Base-by-base conservation (phyloP, 2,888 invertebrate genomes). In the Leuctra nigra region DNA sequence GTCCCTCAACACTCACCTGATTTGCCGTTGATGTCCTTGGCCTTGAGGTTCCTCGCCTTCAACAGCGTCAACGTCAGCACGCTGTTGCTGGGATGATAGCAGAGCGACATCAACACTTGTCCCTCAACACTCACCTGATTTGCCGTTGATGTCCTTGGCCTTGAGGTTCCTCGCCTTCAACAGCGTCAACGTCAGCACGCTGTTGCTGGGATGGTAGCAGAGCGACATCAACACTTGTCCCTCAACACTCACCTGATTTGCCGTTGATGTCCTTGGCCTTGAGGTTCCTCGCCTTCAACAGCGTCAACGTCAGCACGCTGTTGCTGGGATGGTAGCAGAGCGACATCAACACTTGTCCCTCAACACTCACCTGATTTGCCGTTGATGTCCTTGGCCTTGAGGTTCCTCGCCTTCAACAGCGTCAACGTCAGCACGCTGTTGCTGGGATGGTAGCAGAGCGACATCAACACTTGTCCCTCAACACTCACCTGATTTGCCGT, bases 191-290 rank as follows among this genome's bases (percentile, higher is more conserved):
- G 94, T 94, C 55, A 96, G 77, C 61, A 93, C 86, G 64, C 94
- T 93, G 76, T 93, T 94, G 74, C 93, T 92, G 55, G 96, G 95
- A 68, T 95, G 94, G 75, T 96, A 96, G 75, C 94, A 94, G 47
- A 96, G 80, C 4, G 95, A 95, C 48, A 94, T 87, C 61, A 96
- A 79, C 55, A 94, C n/a, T n/a, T n/a, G n/a, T n/a, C n/a, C n/a
- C n/a, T n/a, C n/a, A n/a, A n/a, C n/a, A 66, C 75, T 73, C 71
- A 90, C 91, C 91, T 72, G 91, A 92, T 75, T 91, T 93, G 67
- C 95, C 95, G 66, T 93, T 95, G 68, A 95, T 94, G 72, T 95
- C 95, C 75, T 95, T 95, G 46, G 95, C 95, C 73, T 95, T 95
- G 63, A 96, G 80, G 71, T 94, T 95, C 68, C 93, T 82, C 44